Conservation (phyloP, 2,888 invertebrate species). For the Cyaniris semiargus region DNA sequence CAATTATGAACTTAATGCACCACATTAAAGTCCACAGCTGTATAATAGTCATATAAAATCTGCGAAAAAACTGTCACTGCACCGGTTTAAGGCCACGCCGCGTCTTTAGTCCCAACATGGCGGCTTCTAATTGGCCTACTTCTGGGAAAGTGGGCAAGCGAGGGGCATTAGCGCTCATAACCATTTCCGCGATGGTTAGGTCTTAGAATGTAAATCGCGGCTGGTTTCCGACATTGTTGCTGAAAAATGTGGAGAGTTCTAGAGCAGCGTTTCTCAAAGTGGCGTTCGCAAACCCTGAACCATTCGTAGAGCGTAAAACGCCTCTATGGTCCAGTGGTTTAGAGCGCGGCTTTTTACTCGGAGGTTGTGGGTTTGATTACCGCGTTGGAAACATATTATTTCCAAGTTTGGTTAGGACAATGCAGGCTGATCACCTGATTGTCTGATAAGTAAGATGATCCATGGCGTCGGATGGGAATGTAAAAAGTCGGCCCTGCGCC, state of each 20-base stretch:
- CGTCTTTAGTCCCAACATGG: conserved; percentile 16
- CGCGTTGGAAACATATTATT: too few relatives aligned
- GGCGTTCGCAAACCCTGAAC: not conserved
- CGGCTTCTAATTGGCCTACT: conserved; percentile 3
- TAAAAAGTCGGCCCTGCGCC: too few relatives aligned
- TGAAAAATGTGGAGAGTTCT: not conserved
- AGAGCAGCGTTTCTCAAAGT: not conserved
- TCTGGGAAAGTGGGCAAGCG: conserved; percentile 7
- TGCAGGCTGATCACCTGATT: too few relatives aligned
- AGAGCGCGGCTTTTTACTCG: too few relatives aligned
- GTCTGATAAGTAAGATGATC: too few relatives aligned
- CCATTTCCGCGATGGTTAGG: conserved; percentile 7
- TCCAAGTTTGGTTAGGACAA: too few relatives aligned
- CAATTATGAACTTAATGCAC: not conserved
- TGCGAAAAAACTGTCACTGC: not conserved
- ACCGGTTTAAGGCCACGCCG: not conserved
- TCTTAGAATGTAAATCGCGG: conserved; percentile 10
- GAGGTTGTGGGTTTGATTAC: too few relatives aligned
- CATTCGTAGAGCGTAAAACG: not conserved
- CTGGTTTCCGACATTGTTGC: conserved; percentile 5
- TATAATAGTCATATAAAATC: not conserved
- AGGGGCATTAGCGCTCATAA: not conserved
- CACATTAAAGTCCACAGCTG: not conserved
- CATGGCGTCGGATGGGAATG: too few relatives aligned
- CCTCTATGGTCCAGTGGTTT: too few relatives aligned